Conservation (phyloP, 1,140 invertebrate species). For the Drosophila ironensis region DNA sequence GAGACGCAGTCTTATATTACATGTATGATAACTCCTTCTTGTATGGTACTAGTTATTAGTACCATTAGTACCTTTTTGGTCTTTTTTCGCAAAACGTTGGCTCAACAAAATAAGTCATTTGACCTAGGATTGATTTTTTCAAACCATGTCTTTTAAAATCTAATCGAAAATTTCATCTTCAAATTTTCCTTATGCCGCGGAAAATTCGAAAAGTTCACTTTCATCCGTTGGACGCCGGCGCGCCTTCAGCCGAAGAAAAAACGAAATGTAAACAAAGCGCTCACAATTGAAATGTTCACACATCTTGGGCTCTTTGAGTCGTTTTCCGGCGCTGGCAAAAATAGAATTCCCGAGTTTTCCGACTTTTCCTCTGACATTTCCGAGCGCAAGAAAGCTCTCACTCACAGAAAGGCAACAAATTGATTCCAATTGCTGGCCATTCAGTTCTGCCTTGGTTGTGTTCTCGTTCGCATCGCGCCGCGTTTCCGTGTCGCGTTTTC, state of each 20-base stretch:
- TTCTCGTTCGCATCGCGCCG: constrained; percentile 59
- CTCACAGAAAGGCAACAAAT: constrained; percentile 17
- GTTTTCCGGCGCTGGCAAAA: constrained; percentile 44
- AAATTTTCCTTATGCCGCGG: no score
- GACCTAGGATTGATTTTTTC: no score
- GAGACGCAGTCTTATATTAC: no score
- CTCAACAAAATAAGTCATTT: no score
- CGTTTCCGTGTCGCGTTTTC: constrained; percentile 30
- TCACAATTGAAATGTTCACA: constrained; percentile 5
- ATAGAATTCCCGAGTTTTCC: constrained; percentile 57
- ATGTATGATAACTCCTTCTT: no score
- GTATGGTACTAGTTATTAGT: no score
- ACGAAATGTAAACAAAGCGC: constrained; percentile 26
- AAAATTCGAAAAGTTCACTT: constrained; percentile 8
- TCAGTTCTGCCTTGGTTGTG: constrained; percentile 71
- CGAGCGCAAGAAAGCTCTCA: constrained; percentile 44
- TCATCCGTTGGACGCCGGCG: constrained; percentile 38
- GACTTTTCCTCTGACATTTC: constrained; percentile 35
- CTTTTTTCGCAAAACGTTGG: no score
- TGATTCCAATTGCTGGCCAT: constrained; percentile 41
- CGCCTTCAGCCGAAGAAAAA: constrained; percentile 8
- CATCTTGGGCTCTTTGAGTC: constrained; percentile 45
- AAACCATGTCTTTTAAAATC: no score
- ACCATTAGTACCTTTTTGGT: no score
- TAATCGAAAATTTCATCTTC: no score